A percentile compares a stretch with the other conserved stretches of the same genome.
Evolutionary conservation across 2,113 vertebrate genomes (phyloP).

Genomic region (Peromyscus leucopus): DNA sequence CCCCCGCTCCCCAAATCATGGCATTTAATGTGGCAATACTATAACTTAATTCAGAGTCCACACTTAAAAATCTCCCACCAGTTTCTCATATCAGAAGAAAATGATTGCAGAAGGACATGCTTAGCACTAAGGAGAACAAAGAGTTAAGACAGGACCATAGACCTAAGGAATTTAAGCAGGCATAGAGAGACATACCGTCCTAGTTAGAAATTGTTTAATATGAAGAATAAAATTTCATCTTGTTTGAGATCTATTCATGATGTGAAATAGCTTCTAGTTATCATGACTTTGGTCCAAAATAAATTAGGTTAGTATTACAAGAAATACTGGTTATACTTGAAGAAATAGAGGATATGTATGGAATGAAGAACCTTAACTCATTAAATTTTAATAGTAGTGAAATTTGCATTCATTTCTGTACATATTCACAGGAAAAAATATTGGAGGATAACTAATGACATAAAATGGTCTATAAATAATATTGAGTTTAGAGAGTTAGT

Average conservation of each 20-base stretch:
- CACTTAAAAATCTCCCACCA: neutral
- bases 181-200: neutral
- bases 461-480: neutral
- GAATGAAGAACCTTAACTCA: neutral
- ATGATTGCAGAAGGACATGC: neutral
- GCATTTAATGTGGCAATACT: neutral
- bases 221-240: conserved; percentile 11
- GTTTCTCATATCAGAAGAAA: neutral
- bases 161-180: neutral
- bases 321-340: neutral
- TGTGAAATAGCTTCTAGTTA: conserved; percentile 4
- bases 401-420: neutral
- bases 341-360: neutral
- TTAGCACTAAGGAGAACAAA: conserved; percentile 4
- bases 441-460: neutral
- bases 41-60: neutral
- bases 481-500: neutral
- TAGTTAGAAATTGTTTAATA: neutral
- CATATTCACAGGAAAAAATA: neutral
- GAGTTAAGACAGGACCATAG: neutral
- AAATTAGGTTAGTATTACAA: neutral
- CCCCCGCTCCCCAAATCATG: neutral
- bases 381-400: neutral
- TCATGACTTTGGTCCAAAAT: neutral
- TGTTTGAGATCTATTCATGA: neutral